A percentile compares a stretch with the other conserved stretches of the same genome.
Evolutionary conservation across 2,113 vertebrate species (phyloP).

Genomic region (Noturus placidus): DNA sequence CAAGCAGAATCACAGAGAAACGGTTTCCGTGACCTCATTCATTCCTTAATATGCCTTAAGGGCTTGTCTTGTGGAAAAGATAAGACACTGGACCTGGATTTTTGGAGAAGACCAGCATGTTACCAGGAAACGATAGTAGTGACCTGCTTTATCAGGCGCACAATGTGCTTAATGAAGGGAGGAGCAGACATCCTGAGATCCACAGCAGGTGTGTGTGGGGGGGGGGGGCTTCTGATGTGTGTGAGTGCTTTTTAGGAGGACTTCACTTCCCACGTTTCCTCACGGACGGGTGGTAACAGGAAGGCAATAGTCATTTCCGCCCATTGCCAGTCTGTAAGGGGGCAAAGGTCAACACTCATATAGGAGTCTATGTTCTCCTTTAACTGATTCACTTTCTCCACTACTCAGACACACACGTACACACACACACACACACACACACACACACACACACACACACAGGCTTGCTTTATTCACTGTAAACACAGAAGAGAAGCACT

Average conservation of each 20-base stretch:
- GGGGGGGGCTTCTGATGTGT: constrained; percentile 22
- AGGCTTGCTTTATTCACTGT: not conserved
- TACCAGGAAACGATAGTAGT: constrained; percentile 28
- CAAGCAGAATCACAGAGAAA: no score
- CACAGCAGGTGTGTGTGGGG: constrained; percentile 58
- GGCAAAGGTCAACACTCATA: constrained; percentile 62
- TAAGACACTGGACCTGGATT: not conserved
- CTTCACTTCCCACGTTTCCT: constrained; percentile 69
- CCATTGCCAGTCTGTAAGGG: constrained; percentile 48
- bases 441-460: not conserved
- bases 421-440: no score
- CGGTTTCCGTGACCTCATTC: not conserved
- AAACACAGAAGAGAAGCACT: not conserved
- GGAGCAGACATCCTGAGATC: constrained; percentile 55
- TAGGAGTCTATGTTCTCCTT: constrained; percentile 48
- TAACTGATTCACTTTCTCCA: constrained; percentile 47
- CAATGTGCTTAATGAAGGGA: constrained; percentile 42
- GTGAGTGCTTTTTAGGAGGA: constrained; percentile 48
- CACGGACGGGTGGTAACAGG: constrained; percentile 63
- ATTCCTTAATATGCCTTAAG: not conserved
- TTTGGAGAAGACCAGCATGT: not conserved
- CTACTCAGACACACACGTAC: constrained; percentile 19
- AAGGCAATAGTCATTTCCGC: constrained; percentile 66
- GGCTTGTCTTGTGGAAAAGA: not conserved
- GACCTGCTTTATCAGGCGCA: constrained; percentile 31